Conservation (phyloP, 2,797 vertebrate genomes). For the Martes flavigula region DNA sequence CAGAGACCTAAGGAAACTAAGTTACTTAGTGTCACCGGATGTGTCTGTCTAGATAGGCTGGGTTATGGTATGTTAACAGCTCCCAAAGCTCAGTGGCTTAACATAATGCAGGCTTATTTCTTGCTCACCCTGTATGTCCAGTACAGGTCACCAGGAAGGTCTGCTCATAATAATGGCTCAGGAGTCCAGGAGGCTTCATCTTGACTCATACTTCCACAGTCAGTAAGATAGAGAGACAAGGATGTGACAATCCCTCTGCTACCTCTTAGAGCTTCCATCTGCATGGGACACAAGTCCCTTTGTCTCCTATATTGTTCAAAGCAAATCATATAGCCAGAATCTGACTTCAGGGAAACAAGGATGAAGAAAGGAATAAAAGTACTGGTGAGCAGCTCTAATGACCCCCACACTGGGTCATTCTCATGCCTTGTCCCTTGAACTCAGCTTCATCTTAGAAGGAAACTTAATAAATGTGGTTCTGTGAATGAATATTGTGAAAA, state of each 20-base stretch:
- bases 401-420: not conserved
- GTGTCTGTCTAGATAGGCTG: not conserved
- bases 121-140: not conserved
- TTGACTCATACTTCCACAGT: not conserved
- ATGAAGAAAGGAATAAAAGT: not conserved
- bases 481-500: constrained; percentile 18
- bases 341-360: not conserved
- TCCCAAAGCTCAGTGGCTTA: not conserved
- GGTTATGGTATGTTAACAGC: not conserved
- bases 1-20: not conserved
- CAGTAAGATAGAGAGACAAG: not conserved
- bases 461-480: not conserved
- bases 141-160: not conserved
- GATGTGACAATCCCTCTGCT: not conserved
- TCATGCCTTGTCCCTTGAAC: not conserved
- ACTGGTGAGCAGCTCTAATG: not conserved
- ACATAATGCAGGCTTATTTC: not conserved
- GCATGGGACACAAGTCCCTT: not conserved
- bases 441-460: constrained; percentile 21
- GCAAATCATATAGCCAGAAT: not conserved
- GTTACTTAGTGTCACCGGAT: not conserved
- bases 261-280: not conserved
- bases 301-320: not conserved
- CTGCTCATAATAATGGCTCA: not conserved
- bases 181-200: not conserved